Evolutionary conservation across 2,888 invertebrate species (phyloP), one percentile per base, ranked within the genome.

Genomic region (Mesoligia furuncula): DNA sequence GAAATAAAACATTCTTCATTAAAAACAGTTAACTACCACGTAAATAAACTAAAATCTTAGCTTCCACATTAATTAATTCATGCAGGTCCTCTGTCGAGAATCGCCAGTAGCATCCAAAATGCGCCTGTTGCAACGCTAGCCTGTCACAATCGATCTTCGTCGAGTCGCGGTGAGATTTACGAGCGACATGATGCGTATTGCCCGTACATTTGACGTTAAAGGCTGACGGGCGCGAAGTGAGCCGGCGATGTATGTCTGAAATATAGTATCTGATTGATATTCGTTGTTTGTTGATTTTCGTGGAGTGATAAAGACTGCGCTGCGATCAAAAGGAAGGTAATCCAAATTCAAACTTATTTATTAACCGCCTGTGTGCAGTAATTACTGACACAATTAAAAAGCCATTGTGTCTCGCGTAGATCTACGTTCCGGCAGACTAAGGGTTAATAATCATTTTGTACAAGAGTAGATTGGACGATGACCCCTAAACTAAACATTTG

Each of bases 101-200:
- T 81, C 79, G 79, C 81, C 70, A 77, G 80, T 84, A 85, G 80
- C 83, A 81, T 85, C 80, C 85, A 80, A 84, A 85, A 84, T 81
- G 79, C 84, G 85, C 85, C 84, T 87, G 92, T 90, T 90, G 88
- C 89, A 89, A 87, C 88, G 85, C 85, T 76, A 79, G 83, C 86
- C 85, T 90, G 92, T 91, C 91, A 90, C 92, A 80, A 93, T 94
- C 93, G 92, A 93, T 95, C 94, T 95, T 93, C 92, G 92, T 94
- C 92, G 87, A 82, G 88, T 85, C 80, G 73, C 85, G 61, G 81
- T 79, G 92, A 91, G 94, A 95, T 95, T 95, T 95, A 95, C 93
- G 92, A 91, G 79, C 88, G 92, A 92, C 92, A 90, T 89, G 90
- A 87, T 88, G 91, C 89, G 89, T 92, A 93, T 92, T 91, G 93